Evolutionary conservation across 2,113 vertebrate species (phyloP).

Genomic region (Elgaria multicarinata): DNA sequence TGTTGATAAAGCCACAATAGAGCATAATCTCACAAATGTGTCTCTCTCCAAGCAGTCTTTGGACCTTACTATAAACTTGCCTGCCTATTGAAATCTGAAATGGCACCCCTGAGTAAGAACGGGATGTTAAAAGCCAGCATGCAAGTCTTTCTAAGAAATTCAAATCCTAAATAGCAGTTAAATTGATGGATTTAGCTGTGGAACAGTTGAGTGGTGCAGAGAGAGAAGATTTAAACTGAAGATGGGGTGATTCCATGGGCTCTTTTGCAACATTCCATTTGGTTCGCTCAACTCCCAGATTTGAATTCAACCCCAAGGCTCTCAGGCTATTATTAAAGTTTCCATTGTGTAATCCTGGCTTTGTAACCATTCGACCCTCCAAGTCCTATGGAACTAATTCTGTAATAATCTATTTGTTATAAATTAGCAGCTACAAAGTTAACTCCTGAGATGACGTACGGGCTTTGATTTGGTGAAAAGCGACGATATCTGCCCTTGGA

Average conservation of each 20-base stretch:
- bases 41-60: background rate
- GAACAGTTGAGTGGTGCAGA: background rate
- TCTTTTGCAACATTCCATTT: conserved; percentile 5
- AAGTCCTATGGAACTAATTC: conserved; percentile 46
- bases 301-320: background rate
- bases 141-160: background rate
- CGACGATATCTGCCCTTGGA: conserved; percentile 21
- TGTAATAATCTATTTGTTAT: conserved; percentile 61
- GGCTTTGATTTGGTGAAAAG: conserved; percentile 49
- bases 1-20: background rate
- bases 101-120: background rate
- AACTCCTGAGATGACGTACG: conserved; percentile 31
- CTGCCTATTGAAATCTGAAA: background rate
- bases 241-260: background rate
- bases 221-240: background rate
- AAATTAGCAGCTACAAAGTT: conserved; percentile 60
- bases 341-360: conserved; percentile 11
- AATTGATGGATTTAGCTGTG: background rate
- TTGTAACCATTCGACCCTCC: conserved; percentile 36
- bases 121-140: background rate
- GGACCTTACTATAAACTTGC: background rate
- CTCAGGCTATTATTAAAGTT: conserved; percentile 9
- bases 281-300: accelerated
- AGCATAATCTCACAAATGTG: background rate
- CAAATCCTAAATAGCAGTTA: background rate